Base-by-base conservation (phyloP, 2,797 vertebrate species). In the Pogoniulus pusillus region DNA sequence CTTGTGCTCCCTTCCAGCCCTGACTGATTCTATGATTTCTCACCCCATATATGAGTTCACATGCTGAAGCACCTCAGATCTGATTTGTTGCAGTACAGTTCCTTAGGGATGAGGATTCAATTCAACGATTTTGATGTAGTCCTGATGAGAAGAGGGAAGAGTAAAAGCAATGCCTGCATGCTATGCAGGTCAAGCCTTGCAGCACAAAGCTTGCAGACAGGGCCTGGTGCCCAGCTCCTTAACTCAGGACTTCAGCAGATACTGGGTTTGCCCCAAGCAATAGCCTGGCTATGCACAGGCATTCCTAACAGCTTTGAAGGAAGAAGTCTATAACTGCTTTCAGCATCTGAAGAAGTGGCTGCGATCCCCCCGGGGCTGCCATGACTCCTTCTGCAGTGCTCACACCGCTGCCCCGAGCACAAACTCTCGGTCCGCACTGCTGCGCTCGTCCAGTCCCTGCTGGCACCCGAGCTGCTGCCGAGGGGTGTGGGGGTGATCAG, bases 11-110 rank as follows among this genome's bases (percentile, higher is more conserved):
- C 41, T 41, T 41, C 6, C 41, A 41, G 16, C 41, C 41, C 41
- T 41, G 41, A 41, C 15, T 17, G 39, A 39, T 39, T 39, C 39
- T 39, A 39, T 39, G 12, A 51, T 24, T 51, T 51, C 49, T 51
- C 13, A 51, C 24, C 49, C 26, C 49, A 51, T 18, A 8, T 3
- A 20, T 5, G 3, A 12, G 13, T 53, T 13, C 49, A 70, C 1
- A 1, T 9, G 24, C 9, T 34, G 1, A 76, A 62, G n/a, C 0
- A 0, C 26, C 34, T 72, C 29, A 32, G 11, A 47, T 27, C 13
- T 41, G 43, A 4, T 30, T 55, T n/a, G 20, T 3, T 45, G 68
- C 49, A 7, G 27, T 4, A 7, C 9, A 6, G 15, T 0, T 17
- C 59, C 43, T 65, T 18, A 57, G 73, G 30, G 0, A 0, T 23